A percentile compares a stretch with the other conserved stretches of the same genome.
Evolutionary conservation across 53 echinoderm and acorn worm species (phyloP).

Genomic region (Actinopyga echinites): DNA sequence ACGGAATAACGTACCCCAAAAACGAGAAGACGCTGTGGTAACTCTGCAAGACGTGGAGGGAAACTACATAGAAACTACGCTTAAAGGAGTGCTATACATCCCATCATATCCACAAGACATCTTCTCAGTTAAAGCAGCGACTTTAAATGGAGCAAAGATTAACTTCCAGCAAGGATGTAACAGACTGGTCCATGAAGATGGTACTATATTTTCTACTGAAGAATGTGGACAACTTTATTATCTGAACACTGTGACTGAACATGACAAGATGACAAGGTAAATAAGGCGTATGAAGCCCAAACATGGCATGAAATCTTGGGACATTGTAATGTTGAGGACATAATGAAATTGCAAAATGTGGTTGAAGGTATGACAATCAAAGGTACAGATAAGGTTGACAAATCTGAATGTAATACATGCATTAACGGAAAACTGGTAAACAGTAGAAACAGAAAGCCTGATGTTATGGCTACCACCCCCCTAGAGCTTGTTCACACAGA

Average conservation of each 20-base stretch:
- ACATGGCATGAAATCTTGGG: background rate
- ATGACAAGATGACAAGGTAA: background rate
- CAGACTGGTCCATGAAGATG: background rate
- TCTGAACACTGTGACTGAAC: background rate
- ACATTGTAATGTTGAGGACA: background rate
- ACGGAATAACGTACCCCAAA: background rate
- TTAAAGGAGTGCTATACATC: conserved; percentile 6
- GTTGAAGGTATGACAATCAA: background rate
- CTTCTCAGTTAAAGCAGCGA: conserved; percentile 44
- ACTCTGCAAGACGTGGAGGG: background rate
- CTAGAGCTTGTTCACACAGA: background rate
- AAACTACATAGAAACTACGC: background rate
- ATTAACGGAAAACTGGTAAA: conserved; percentile 29
- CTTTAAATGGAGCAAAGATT: conserved; percentile 28
- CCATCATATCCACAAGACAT: conserved; percentile 38
- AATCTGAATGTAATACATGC: conserved; percentile 25
- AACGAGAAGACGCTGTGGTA: conserved; percentile 20
- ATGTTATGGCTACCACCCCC: background rate
- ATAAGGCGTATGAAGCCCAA: background rate
- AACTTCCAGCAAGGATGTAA: background rate
- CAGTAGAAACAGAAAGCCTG: conserved; percentile 13
- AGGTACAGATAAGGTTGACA: too few species aligned
- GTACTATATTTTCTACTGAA: background rate
- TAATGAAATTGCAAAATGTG: background rate
- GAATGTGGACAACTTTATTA: background rate